Evolutionary conservation across 2,888 invertebrate species (phyloP).

Genomic region (Cyaniris semiargus): DNA sequence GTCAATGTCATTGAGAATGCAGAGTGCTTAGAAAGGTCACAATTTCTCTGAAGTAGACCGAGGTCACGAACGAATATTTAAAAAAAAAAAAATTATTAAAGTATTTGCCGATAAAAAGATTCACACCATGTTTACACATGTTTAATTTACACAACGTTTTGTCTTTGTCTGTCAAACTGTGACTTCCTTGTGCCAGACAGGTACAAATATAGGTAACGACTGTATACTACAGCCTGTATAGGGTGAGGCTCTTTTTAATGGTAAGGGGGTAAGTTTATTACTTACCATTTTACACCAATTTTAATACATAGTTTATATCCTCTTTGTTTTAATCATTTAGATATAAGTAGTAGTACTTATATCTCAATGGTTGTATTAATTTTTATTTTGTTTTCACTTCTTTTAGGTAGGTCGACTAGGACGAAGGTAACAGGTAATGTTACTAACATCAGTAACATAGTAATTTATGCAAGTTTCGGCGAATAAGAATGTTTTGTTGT

Average conservation of each 20-base stretch:
- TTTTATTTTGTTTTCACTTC: no score
- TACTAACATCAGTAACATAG: background rate
- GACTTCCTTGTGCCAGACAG: no score
- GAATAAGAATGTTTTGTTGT: constrained; percentile 49
- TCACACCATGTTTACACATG: background rate
- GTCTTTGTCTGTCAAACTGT: background rate
- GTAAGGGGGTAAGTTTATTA: no score
- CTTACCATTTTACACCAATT: no score
- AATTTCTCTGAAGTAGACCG: background rate
- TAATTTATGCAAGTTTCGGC: background rate
- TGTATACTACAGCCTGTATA: no score
- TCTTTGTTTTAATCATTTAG: no score
- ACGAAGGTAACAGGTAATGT: background rate
- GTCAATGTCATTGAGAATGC: background rate
- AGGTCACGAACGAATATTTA: background rate
- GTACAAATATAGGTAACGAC: no score
- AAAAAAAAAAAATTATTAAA: background rate
- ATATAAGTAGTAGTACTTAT: no score
- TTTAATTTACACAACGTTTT: background rate
- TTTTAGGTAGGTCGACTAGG: no score
- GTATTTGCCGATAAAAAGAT: background rate
- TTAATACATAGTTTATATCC: no score
- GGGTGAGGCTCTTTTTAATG: no score
- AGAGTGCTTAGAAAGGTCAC: background rate
- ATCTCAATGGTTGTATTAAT: no score